phyloP scores from a whole-genome alignment of 2,797 vertebrate species.

The Rhodeus uyekii region DNA sequence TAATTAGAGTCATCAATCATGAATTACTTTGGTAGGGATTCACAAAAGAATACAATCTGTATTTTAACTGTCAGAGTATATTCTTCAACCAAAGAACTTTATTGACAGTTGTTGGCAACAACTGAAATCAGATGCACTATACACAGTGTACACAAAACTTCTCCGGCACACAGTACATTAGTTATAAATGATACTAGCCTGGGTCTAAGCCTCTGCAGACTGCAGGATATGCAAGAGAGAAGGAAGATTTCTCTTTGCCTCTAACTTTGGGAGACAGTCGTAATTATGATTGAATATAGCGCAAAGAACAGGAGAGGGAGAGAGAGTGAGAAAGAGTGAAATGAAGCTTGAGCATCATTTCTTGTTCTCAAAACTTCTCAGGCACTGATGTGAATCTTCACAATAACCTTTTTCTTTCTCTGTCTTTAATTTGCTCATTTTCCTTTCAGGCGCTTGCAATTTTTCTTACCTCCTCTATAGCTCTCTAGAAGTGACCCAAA shows the following conservation, averaged over 20 bases:
- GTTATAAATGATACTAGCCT: constrained; percentile 21
- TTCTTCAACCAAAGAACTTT: neutral
- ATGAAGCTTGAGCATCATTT: constrained; percentile 23
- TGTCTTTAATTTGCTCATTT: neutral
- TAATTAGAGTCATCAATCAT: constrained; percentile 28
- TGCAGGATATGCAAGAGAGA: constrained; percentile 13
- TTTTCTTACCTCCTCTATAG: neutral
- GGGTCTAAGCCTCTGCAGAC: neutral
- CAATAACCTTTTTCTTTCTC: neutral
- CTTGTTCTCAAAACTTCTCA: constrained; percentile 1
- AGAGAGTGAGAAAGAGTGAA: constrained; percentile 21
- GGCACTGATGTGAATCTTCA: constrained; percentile 3
- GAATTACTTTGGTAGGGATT: neutral
- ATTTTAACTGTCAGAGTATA: neutral
- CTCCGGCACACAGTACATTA: neutral
- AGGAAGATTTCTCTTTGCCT: constrained; percentile 23
- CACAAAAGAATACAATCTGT: neutral
- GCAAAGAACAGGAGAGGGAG: constrained; percentile 27
- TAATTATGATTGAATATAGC: constrained; percentile 42
- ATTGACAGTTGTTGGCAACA: constrained; percentile 8
- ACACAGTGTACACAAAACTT: constrained; percentile 19
- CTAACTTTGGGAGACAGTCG: constrained; percentile 12
- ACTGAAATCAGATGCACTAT: constrained; percentile 19
- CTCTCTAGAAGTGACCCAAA: neutral
- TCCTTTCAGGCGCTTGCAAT: neutral